Base-by-base conservation (phyloP, 64 coral and sea anemone genomes). In the Astreopora myriophthalma region DNA sequence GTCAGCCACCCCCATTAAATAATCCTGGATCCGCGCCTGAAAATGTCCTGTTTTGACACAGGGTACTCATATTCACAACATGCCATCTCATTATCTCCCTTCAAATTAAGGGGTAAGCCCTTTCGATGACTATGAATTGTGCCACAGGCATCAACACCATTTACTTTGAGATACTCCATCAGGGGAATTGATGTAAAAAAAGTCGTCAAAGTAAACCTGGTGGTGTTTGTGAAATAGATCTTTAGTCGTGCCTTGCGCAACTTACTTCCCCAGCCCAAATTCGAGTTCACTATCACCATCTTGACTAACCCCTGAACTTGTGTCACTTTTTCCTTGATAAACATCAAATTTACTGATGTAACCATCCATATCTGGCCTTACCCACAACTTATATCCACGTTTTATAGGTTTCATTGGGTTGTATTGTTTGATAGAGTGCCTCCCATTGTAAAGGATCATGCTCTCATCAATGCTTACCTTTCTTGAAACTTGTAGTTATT, bases 101-200 rank as follows among this genome's bases (percentile, higher is more conserved):
- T 67, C 65, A 32, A 87, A 71, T 87, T 14, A 74, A 72, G 67
- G 20, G 90, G 90, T n/a, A 86, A 60, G 31, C 42, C 80, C 39
- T 86, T 92, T 7, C 69, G 25, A 17, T 85, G 67, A 29, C 30
- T 76, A 23, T 68, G 7, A 35, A 92, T 75, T 33, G n/a, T n/a
- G n/a, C n/a, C n/a, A n/a, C n/a, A n/a, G n/a, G n/a, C n/a, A n/a
- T n/a, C n/a, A n/a, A n/a, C 69, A 23, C 68, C 69, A 75, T 86
- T 92, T 75, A 22, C 33, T 76, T 92, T 85, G 8, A 92, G 79
- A 75, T 92, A 85, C 52, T 86, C 90, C 80, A 92, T 75, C 24
- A 86, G 71, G 27, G 89, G 67, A 73, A 86, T 92, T 37, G 80
- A 92, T n/a, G 70, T 75, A 66, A 92, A 92, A 72, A 31, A 92